Conservation (phyloP, 2,113 vertebrate species). For the Myotis davidii region DNA sequence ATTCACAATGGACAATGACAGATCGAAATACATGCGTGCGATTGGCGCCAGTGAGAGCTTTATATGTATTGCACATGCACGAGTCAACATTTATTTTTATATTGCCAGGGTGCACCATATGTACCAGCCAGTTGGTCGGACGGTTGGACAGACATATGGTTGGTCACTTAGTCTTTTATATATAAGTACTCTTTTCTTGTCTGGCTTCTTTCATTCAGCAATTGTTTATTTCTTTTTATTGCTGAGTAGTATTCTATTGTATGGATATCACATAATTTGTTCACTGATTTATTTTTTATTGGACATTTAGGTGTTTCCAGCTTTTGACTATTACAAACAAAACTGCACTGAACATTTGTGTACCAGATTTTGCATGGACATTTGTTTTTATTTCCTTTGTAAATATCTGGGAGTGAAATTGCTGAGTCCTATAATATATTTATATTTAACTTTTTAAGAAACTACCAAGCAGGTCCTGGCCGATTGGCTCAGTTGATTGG, state of each 20-base stretch:
- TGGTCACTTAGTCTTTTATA: no score
- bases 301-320: not conserved
- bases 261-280: not conserved
- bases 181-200: not conserved
- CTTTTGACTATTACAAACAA: not conserved
- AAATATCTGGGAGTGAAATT: not conserved
- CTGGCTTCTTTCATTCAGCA: not conserved
- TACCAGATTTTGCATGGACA: not conserved
- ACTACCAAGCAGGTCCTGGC: not conserved
- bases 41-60: no score
- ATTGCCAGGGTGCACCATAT: no score
- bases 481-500: not conserved
- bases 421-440: not conserved
- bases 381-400: not conserved
- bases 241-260: not conserved
- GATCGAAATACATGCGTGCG: no score
- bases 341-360: not conserved
- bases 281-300: not conserved
- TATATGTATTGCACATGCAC: no score
- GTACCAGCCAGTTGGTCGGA: no score
- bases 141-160: no score
- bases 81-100: no score
- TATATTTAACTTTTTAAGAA: slow-evolving; percentile 21
- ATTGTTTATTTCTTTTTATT: not conserved
- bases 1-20: no score